Base-by-base conservation (phyloP, 2,888 invertebrate genomes). In the Dolomedes plantarius region DNA sequence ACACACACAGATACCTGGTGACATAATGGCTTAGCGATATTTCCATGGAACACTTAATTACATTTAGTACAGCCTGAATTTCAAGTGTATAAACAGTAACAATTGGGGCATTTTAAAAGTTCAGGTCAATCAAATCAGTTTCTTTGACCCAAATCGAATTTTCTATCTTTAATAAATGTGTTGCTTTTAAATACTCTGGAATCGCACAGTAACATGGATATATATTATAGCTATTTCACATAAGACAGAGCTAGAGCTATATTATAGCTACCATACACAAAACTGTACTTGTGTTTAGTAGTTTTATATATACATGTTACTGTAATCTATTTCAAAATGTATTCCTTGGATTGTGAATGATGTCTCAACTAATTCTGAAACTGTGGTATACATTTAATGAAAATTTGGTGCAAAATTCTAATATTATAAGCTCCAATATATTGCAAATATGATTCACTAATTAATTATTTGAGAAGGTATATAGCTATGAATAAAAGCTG, bases 91-190 rank as follows among this genome's bases (percentile, higher is more conserved):
- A 23, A 56, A 56, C 56, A 56, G 3, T 5, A 16, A 56, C 23
- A 56, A 56, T 23, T 56, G 56, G 56, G 56, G 23, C 11, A 56
- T 2, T 16, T 19, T 19, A 23, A 46, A 46, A 46, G 2, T 16
- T 46, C 7, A 56, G 19, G 56, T 56, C 11, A 56, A 56, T 56
- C 56, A 56, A 23, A 56, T 56, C 56, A 56, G 56, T 56, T 56
- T 56, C 56, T 23, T 23, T 23, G 3, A 56, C 23, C 3, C 23
- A 56, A 16, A 7, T 9, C 16, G 2, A 5, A 36, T 7, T n/a
- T 36, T 5, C 6, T 46, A 46, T 1, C 46, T 46, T 2, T 7
- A 46, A 36, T 36, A 36, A 36, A 36, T 9, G 9, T 36, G n/a
- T n/a, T n/a, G n/a, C n/a, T n/a, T n/a, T n/a, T n/a, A n/a, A n/a